Conservation (phyloP, 2,113 vertebrate species). For the Aptenodytes patagonicus region DNA sequence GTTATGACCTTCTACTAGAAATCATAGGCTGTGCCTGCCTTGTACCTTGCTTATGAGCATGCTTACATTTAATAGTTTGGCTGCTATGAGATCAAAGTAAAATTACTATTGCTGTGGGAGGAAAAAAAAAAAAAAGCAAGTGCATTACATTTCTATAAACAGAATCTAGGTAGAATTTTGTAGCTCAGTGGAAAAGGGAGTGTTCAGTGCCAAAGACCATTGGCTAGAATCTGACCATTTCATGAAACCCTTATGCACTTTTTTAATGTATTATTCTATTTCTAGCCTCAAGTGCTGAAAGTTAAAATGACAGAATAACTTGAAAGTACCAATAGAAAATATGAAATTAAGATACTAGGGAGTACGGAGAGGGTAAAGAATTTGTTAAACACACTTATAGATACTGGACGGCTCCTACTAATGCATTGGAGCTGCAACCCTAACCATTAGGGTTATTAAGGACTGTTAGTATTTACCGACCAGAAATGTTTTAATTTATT, state of each 20-base stretch:
- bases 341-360: constrained; percentile 30
- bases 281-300: constrained; percentile 33
- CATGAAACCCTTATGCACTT: constrained; percentile 32
- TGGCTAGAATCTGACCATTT: constrained; percentile 30
- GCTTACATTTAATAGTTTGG: constrained; percentile 71
- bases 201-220: constrained; percentile 30
- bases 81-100: constrained; percentile 73
- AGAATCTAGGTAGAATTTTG: constrained; percentile 62
- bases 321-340: constrained; percentile 52
- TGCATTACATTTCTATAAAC: constrained; percentile 64
- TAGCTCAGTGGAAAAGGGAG: constrained; percentile 1
- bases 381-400: constrained; percentile 28
- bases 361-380: constrained; percentile 16
- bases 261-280: constrained; percentile 53
- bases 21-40: constrained; percentile 70
- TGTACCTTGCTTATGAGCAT: constrained; percentile 72
- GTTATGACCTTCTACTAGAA: constrained; percentile 79
- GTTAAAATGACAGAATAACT: constrained; percentile 60
- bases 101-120: constrained; percentile 68
- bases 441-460: not conserved
- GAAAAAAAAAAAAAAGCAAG: constrained; percentile 23
- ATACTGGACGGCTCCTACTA: not conserved
- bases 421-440: not conserved
- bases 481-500: constrained; percentile 28
- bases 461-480: not conserved